Evolutionary conservation across 2,888 invertebrate genomes (phyloP).

Genomic region (Nesidiocoris tenuis): DNA sequence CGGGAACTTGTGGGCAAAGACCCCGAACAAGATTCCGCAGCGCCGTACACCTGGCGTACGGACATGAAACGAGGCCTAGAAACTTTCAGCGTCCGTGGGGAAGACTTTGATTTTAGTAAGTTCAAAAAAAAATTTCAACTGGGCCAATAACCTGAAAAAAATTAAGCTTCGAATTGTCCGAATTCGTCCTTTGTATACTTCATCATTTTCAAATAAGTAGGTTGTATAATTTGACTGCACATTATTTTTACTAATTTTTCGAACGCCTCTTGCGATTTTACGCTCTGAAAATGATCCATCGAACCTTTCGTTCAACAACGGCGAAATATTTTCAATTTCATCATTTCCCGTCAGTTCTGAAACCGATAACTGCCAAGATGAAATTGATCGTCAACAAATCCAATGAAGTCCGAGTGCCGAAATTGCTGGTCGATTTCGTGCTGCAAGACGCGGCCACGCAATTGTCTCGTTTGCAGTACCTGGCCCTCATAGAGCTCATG

Average conservation of each 20-base stretch:
- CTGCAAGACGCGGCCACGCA: constrained; percentile 74
- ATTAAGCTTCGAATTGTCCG: too few species aligned
- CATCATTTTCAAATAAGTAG: too few species aligned
- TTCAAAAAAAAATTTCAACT: constrained; percentile 49
- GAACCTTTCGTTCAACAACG: too few species aligned
- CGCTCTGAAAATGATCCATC: too few species aligned
- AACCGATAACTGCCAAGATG: constrained; percentile 74
- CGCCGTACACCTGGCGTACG: constrained; percentile 71
- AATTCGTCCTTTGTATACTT: too few species aligned
- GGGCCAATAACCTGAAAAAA: too few species aligned
- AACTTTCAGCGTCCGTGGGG: constrained; percentile 73
- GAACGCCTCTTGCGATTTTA: too few species aligned
- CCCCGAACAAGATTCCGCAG: constrained; percentile 59
- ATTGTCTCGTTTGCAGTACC: constrained; percentile 70
- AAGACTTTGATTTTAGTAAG: constrained; percentile 79
- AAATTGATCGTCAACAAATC: constrained; percentile 73
- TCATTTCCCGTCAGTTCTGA: constrained; percentile 63
- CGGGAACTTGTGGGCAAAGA: constrained; percentile 60
- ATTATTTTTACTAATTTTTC: too few species aligned
- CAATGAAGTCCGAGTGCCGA: constrained; percentile 63
- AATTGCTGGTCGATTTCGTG: constrained; percentile 66
- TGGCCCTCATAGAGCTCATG: constrained; percentile 55
- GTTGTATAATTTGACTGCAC: too few species aligned
- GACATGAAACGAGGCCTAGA: constrained; percentile 72
- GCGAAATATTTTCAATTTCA: background rate